Conservation (phyloP, 2,797 vertebrate species). For the Strix occidentalis region DNA sequence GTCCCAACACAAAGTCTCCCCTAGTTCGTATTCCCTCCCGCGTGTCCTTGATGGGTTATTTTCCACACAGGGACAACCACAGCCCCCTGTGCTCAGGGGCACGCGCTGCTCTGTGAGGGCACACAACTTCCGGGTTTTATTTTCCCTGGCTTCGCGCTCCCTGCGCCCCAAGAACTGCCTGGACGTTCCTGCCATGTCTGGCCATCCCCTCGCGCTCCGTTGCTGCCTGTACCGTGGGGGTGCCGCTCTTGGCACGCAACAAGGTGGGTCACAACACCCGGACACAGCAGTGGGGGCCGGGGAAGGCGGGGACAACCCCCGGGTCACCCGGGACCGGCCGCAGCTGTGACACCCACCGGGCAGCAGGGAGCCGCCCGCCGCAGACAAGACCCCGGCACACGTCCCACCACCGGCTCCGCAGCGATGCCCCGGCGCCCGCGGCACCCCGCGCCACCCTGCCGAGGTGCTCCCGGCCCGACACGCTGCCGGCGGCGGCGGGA, state of each 20-base stretch:
- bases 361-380: too few relatives aligned
- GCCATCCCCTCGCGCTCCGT: fast-evolving
- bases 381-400: too few relatives aligned
- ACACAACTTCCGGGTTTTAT: fast-evolving
- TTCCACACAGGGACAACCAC: fast-evolving
- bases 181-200: fast-evolving
- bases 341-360: too few relatives aligned
- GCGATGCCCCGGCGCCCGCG: too few relatives aligned
- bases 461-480: too few relatives aligned
- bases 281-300: too few relatives aligned
- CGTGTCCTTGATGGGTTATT: fast-evolving
- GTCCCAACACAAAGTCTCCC: neutral
- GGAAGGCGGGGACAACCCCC: too few relatives aligned
- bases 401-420: too few relatives aligned
- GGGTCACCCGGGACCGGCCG: too few relatives aligned
- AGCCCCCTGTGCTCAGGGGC: fast-evolving
- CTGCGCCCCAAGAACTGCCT: fast-evolving
- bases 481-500: too few relatives aligned
- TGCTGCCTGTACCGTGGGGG: too few relatives aligned
- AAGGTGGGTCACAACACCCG: neutral
- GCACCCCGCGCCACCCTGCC: too few relatives aligned
- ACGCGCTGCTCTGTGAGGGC: fast-evolving
- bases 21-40: fast-evolving
- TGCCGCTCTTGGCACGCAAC: neutral
- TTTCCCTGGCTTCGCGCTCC: neutral